Evolutionary conservation across 2,888 invertebrate species (phyloP).

Genomic region (Pteria penguin): DNA sequence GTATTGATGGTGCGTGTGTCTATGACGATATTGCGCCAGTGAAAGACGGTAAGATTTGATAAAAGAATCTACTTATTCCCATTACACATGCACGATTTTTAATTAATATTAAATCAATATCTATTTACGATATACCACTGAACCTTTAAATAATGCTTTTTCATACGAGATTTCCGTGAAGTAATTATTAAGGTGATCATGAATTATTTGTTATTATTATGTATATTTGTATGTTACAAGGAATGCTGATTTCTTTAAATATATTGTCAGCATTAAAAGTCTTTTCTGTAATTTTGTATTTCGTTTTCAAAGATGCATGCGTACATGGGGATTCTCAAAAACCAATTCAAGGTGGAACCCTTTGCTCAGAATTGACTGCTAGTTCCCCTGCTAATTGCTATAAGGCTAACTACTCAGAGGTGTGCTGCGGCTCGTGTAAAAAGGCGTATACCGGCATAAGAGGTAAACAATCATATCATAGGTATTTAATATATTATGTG

Average conservation of each 20-base stretch:
- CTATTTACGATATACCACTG: no score
- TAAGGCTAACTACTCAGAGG: slow-evolving; percentile 47
- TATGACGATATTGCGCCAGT: slow-evolving; percentile 26
- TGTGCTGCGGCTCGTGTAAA: slow-evolving; percentile 58
- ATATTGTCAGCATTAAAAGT: neutral
- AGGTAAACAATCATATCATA: slow-evolving; percentile 3
- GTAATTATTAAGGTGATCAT: neutral
- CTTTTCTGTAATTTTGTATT: neutral
- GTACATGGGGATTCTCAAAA: slow-evolving; percentile 56
- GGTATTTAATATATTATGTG: no score
- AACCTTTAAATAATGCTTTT: no score
- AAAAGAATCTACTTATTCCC: no score
- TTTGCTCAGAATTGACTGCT: slow-evolving; percentile 49
- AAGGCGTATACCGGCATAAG: slow-evolving; percentile 35
- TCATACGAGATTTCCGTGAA: neutral
- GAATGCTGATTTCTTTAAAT: neutral
- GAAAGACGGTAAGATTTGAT: slow-evolving; percentile 31
- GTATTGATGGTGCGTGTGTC: slow-evolving; percentile 36
- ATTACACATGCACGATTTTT: no score
- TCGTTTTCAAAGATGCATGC: slow-evolving; percentile 46
- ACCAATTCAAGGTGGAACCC: slow-evolving; percentile 40
- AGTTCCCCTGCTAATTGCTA: slow-evolving; percentile 54
- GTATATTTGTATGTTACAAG: neutral
- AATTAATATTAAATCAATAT: no score
- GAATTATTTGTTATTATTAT: neutral